Evolutionary conservation across 1,140 invertebrate genomes (phyloP), one percentile per base, ranked within the genome.

Genomic region (Ctenoplectra terminalis): DNA sequence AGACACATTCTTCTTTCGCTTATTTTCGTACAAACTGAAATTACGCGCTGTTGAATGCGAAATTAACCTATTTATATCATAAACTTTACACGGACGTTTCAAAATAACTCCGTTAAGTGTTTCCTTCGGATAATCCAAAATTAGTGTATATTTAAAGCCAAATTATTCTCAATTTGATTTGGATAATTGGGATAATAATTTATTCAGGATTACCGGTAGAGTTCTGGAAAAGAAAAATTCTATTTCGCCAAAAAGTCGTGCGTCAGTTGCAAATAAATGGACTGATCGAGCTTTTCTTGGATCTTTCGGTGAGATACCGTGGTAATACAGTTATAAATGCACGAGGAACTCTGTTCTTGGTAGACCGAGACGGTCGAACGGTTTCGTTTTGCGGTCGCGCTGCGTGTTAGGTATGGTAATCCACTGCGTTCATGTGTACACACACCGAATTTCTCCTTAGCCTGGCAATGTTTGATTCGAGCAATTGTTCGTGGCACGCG

Each of bases 301-400:
- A 26, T 40, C 15, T 76, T 26, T 31, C 37, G 8, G 13, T 5
- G 46, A 20, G 46, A 60, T 61, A 61, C 56, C 54, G 17, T 37
- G n/a, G 56, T 60, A 2, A 48, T 26, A 46, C 37, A 34, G 70
- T 69, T 74, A 84, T 72, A 80, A 83, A 85, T 80, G 70, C 81
- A 58, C 26, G 46, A n/a, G 72, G 60, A 34, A 76, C 67, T 74
- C 60, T 29, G 48, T 83, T 66, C 73, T 66, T 52, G 83, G 76
- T 78, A 69, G 61, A 61, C 61, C 79, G 64, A 56, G 74, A 79
- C 56, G 83, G 83, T 85, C 70, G 74, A 61, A 66, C 83, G 83
- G 85, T 86, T 83, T 82, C 83, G 83, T 85, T 82, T 58, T 34
- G 80, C 70, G 83, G 85, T 73, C 63, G 73, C 58, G 74, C 50